Conservation (phyloP, 35 echinoderm and acorn worm genomes). For the Holothuria glaberrima region DNA sequence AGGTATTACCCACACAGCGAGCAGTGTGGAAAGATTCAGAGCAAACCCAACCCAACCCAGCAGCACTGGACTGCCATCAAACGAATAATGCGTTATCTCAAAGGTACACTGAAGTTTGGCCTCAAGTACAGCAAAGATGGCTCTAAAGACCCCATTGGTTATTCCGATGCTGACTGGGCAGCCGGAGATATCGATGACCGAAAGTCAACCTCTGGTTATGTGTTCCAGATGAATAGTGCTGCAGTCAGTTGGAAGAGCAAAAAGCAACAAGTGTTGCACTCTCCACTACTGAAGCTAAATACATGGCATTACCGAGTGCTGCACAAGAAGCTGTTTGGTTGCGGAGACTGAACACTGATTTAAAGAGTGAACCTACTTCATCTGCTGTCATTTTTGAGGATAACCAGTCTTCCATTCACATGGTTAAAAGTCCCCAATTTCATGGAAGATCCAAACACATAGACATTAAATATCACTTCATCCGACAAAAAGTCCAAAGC, state of each 20-base stretch:
- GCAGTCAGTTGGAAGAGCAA: too few species aligned
- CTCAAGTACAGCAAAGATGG: background rate
- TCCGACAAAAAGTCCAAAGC: background rate
- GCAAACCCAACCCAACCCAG: background rate
- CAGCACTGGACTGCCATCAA: background rate
- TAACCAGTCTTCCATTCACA: too few species aligned
- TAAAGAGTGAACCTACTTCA: too few species aligned
- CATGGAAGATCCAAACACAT: too few species aligned
- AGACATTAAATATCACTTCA: too few species aligned
- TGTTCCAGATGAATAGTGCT: background rate
- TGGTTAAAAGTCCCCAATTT: too few species aligned
- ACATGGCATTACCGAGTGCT: too few species aligned
- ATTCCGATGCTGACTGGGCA: conserved; percentile 30
- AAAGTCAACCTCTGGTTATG: background rate
- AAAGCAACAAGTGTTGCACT: conserved; percentile 12
- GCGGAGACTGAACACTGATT: too few species aligned
- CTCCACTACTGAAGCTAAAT: background rate
- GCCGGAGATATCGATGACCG: conserved; percentile 26
- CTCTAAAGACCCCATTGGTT: background rate
- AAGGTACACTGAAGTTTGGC: background rate
- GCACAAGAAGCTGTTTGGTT: too few species aligned
- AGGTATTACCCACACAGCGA: background rate
- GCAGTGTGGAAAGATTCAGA: background rate
- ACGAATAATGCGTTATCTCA: background rate
- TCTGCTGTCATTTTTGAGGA: too few species aligned